Percentiles rank a stretch among this genome's conserved stretches.
Conservation (phyloP, 2,113 vertebrate species). For the Semicossyphus pulcher region DNA sequence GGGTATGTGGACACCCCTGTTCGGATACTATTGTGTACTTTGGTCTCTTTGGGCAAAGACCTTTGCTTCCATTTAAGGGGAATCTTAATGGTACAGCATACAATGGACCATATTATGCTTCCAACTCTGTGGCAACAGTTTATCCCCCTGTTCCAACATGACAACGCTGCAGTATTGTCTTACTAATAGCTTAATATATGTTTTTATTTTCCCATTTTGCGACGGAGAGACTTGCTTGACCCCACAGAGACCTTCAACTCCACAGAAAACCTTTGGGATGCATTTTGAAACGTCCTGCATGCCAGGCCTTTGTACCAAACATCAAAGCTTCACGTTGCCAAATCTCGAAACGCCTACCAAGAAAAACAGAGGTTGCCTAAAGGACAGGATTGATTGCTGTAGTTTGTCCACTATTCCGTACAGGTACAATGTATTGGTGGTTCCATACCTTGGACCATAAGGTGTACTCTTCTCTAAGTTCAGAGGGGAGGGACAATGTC, state of each 20-base stretch:
- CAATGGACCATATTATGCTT: too few relatives aligned
- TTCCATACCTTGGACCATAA: not conserved
- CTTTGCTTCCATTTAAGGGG: not conserved
- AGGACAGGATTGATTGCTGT: too few relatives aligned
- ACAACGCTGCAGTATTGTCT: conserved; percentile 1
- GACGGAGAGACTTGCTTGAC: not conserved
- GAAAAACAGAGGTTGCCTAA: not conserved
- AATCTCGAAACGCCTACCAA: not conserved
- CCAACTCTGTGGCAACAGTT: too few relatives aligned
- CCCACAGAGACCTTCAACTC: not conserved
- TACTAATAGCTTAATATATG: not conserved
- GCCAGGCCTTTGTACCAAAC: too few relatives aligned
- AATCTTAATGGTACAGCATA: not conserved
- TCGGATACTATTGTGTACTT: not conserved
- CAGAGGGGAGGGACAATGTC: conserved; percentile 29
- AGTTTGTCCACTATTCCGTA: too few relatives aligned
- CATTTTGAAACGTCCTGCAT: not conserved
- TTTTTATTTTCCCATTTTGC: not conserved
- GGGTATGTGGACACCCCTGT: too few relatives aligned
- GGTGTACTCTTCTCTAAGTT: conserved; percentile 10
- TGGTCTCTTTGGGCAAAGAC: not conserved
- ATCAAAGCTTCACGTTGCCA: not conserved
- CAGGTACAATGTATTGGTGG: not conserved
- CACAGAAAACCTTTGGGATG: not conserved
- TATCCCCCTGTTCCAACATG: too few relatives aligned